Conservation (phyloP, 1,140 invertebrate genomes). For the Penaeus japonicus region DNA sequence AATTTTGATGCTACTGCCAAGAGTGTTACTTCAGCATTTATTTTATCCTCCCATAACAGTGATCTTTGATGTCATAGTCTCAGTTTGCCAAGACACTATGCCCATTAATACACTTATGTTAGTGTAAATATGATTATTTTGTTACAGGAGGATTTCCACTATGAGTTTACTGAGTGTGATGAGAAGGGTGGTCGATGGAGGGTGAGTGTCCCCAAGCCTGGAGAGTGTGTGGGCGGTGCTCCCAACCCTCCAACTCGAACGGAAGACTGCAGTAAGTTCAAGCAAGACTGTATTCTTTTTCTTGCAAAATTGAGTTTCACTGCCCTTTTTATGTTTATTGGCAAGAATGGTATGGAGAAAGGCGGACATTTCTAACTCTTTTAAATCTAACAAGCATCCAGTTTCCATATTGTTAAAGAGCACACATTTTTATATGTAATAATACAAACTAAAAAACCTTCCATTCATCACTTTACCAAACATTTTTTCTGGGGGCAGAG, state of each 20-base stretch:
- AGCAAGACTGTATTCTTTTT: not conserved
- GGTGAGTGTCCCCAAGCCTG: slow-evolving; percentile 67
- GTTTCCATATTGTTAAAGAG: no score
- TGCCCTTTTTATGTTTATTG: no score
- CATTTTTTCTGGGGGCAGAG: no score
- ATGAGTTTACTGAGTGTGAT: slow-evolving; percentile 71
- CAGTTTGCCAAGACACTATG: not conserved
- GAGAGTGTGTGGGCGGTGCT: slow-evolving; percentile 63
- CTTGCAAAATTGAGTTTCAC: no score
- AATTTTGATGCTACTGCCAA: not conserved
- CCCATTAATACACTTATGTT: not conserved
- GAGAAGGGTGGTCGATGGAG: slow-evolving; percentile 67
- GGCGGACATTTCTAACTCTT: no score
- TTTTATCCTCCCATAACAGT: no score
- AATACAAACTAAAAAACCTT: no score
- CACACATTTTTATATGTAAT: no score
- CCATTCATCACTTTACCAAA: no score
- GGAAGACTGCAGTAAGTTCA: slow-evolving; percentile 67
- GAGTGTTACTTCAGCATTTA: not conserved
- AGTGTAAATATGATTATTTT: not conserved
- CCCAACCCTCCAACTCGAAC: slow-evolving; percentile 66
- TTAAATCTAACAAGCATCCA: no score
- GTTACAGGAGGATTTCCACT: slow-evolving; percentile 67
- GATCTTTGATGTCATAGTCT: not conserved
- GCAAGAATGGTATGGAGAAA: no score